Conservation (phyloP, 1,140 invertebrate species). For the Tetramorium parvispinum region DNA sequence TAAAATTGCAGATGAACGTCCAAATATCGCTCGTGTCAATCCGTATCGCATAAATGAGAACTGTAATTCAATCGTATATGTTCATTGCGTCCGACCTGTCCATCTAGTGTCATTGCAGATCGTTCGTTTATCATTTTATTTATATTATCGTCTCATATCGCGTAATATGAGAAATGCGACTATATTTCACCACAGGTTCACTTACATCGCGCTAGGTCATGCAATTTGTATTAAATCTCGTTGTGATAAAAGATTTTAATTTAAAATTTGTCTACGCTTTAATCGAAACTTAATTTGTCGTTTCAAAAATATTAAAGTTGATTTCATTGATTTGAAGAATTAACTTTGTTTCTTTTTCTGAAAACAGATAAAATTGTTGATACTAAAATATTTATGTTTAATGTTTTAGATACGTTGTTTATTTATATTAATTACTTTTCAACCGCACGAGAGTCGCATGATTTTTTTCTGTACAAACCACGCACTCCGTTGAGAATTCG, state of each 20-base stretch:
- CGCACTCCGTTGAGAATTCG: slow-evolving; percentile 4
- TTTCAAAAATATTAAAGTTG: background rate
- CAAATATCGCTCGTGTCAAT: slow-evolving; percentile 3
- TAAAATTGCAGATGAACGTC: slow-evolving; percentile 38
- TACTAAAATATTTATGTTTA: background rate
- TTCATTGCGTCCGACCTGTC: background rate
- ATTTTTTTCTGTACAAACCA: background rate
- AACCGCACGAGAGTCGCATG: background rate
- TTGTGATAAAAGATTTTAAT: background rate
- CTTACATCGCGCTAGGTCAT: background rate
- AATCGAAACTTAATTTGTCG: background rate
- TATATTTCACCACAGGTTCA: background rate
- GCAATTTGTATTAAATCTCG: background rate
- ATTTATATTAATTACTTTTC: slow-evolving; percentile 26
- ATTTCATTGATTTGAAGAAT: background rate
- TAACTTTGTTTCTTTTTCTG: background rate
- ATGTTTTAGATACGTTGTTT: background rate
- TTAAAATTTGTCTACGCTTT: background rate
- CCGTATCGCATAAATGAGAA: slow-evolving; percentile 14
- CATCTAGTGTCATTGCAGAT: background rate
- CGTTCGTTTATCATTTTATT: slow-evolving; percentile 19
- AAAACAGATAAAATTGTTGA: background rate
- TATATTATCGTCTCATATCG: background rate
- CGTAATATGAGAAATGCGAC: slow-evolving; percentile 6
- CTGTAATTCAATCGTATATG: slow-evolving; percentile 36